phyloP scores from a whole-genome alignment of 2,888 invertebrate species.

The Dasysyrphus tricinctus region DNA sequence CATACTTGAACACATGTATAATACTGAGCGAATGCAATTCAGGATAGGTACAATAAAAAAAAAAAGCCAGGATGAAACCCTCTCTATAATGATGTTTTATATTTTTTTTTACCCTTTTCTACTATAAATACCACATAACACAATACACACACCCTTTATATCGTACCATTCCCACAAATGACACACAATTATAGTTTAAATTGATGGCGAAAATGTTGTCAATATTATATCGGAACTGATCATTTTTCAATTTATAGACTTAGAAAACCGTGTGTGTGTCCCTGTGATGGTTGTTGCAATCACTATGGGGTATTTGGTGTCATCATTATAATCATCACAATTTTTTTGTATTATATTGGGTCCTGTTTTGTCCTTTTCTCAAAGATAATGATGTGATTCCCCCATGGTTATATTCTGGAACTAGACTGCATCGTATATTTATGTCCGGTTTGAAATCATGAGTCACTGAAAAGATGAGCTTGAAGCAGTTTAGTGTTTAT shows the following conservation, averaged over 20 bases:
- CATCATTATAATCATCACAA: constrained; percentile 24
- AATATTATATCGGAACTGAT: constrained; percentile 67
- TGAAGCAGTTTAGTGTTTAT: no score
- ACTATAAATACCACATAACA: constrained; percentile 8
- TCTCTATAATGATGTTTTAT: constrained; percentile 64
- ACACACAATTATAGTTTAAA: constrained; percentile 73
- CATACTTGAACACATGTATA: constrained; percentile 54
- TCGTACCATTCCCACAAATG: constrained; percentile 64
- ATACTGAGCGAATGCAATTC: constrained; percentile 46
- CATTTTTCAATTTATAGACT: constrained; percentile 68
- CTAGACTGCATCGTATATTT: no score
- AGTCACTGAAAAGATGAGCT: no score
- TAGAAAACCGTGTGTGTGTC: background rate
- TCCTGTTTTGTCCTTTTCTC: background rate
- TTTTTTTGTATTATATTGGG: background rate
- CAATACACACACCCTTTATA: constrained; percentile 51
- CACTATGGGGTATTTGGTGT: constrained; percentile 32
- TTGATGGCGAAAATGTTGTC: constrained; percentile 74
- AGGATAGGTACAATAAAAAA: constrained; percentile 57
- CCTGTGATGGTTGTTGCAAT: background rate
- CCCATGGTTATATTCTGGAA: no score
- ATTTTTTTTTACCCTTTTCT: constrained; percentile 52
- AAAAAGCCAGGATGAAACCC: constrained; percentile 34
- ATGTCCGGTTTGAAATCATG: no score
- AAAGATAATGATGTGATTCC: background rate